Percentiles rank a stretch among this genome's conserved stretches.
These are phyloP conservation scores for Phasia obesa DNA, from an alignment of 2,888 invertebrate genomes.

Conservation along the genomic window DNA sequence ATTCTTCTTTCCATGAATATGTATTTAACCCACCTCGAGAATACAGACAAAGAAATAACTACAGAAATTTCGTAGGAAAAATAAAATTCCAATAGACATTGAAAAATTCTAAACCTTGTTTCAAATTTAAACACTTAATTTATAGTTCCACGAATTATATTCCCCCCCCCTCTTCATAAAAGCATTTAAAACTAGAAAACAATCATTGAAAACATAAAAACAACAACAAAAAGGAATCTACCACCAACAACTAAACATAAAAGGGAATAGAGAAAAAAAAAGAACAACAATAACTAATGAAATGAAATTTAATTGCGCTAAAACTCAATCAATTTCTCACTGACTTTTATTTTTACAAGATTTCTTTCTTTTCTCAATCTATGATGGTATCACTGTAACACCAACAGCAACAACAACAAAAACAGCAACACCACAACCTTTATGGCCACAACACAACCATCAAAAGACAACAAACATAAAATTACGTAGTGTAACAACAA, in stretches of 20 bases:
- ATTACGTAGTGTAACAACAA: conserved; percentile 26
- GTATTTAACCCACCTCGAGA: background rate
- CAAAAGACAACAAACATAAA: conserved; percentile 4
- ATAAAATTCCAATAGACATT: conserved; percentile 31
- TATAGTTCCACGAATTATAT: conserved; percentile 68
- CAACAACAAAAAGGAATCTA: conserved; percentile 1
- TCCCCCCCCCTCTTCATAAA: conserved; percentile 13
- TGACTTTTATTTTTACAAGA: conserved; percentile 66
- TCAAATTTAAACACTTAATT: conserved; percentile 51
- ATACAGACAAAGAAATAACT: background rate
- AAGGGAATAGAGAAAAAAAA: background rate
- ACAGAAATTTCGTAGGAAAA: conserved; percentile 35
- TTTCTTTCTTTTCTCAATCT: conserved; percentile 47
- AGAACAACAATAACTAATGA: conserved; percentile 72
- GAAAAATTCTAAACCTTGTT: conserved; percentile 21
- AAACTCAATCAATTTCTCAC: conserved; percentile 76
- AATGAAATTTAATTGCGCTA: conserved; percentile 74
- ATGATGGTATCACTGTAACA: conserved; percentile 63
- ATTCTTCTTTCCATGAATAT: conserved; percentile 9
- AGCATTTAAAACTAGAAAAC: conserved; percentile 13
- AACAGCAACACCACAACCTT: conserved; percentile 16
- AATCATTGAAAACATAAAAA: conserved; percentile 48
- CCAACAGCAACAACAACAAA: conserved; percentile 49
- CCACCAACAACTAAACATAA: conserved; percentile 19
- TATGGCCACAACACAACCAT: conserved; percentile 18